Evolutionary conservation across 2,113 vertebrate species (phyloP), one percentile per base, ranked within the genome.

Genomic region (Limnothrissa miodon): DNA sequence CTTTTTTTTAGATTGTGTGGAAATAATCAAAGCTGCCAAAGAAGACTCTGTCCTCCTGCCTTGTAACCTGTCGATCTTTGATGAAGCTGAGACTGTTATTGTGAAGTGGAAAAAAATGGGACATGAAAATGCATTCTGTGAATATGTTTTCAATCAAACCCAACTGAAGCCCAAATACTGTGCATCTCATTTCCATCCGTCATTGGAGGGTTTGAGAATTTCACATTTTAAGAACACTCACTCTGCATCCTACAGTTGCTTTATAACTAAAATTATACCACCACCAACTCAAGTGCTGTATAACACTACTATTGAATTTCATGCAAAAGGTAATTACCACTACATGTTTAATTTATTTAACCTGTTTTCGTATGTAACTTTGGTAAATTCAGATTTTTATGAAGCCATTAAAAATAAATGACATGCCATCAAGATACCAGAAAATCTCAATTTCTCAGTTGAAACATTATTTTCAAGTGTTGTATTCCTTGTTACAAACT

Each of bases 241-340:
- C 25, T 83, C 86, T 80, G 90, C 83, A 39, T 1, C 56, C 81
- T 91, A 91, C 83, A 87, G 19, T 1, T 90, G 90, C 79, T 15
- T 9, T 39, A 70, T 36, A 45, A 19, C 0, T 15, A 82, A 0
- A 84, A 0, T 84, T 1, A 82, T 90, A 78, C 87, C 87, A 45
- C 89, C 87, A 83, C 90, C 89, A n/a, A 0, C 5, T 6, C 0
- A 1, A 1, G 81, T 1, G 8, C 0, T 74, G 29, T 15, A 45
- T 0, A 15, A 5, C 6, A 36, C 66, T 74, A 74, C 33, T 5
- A 39, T 87, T 21, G 46, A 0, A 21, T 86, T 91, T 82, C 39
- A 78, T 17, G 79, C 79, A 39, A 39, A 46, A 39, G 87, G 82
- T 90, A 44, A 83, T 21, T 83, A 56, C 25, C 9, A 19, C 62